These are phyloP conservation scores for Orthosia cruda DNA, from an alignment of 2,888 invertebrate genomes.

Conservation along the genomic window DNA sequence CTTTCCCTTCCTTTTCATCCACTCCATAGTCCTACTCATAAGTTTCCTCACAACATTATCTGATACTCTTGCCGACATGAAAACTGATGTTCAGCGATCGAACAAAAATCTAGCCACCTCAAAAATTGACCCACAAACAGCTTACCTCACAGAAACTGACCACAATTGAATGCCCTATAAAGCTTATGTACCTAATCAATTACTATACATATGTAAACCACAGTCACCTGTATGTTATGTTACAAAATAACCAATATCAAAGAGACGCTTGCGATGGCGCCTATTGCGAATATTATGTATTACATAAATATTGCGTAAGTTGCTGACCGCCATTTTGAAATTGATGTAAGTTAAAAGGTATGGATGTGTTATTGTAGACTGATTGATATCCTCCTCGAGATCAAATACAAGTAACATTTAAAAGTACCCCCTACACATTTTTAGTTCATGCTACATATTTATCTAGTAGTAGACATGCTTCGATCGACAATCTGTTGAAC, in stretches of 20 bases:
- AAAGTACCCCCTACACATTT: no score
- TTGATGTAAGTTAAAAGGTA: neutral
- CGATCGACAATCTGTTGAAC: no score
- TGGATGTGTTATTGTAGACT: no score
- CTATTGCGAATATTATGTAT: constrained; percentile 17
- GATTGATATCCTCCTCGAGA: no score
- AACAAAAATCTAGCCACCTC: neutral
- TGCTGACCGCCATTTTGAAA: constrained; percentile 6
- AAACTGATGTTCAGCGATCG: neutral
- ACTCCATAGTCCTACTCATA: no score
- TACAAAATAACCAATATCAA: constrained; percentile 69
- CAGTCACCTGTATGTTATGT: constrained; percentile 48
- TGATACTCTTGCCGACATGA: neutral
- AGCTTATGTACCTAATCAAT: constrained; percentile 68
- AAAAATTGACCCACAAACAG: neutral
- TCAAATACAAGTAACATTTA: no score
- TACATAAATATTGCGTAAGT: constrained; percentile 56
- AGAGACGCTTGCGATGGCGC: constrained; percentile 49
- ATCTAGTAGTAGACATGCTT: no score
- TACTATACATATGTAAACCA: constrained; percentile 63
- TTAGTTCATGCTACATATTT: no score
- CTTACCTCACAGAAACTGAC: neutral
- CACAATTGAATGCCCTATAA: constrained; percentile 27
- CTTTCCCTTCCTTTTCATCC: no score
- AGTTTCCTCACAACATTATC: no score